A percentile compares a stretch with the other conserved stretches of the same genome.
phyloP scores from a whole-genome alignment of 2,888 invertebrate genomes.

The Prosopocoilus inquinatus region DNA sequence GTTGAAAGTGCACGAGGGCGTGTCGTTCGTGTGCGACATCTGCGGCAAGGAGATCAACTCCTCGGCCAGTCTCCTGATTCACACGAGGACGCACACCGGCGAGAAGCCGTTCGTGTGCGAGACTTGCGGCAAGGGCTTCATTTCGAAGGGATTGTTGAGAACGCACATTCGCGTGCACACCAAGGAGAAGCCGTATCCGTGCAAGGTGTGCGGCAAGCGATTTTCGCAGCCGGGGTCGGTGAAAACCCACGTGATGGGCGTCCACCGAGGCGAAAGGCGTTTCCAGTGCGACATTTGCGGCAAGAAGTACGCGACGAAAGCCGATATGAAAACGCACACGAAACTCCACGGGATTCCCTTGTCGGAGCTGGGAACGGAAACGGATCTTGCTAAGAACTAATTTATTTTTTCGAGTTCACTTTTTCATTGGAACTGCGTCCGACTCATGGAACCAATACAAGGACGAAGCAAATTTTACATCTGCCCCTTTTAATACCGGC shows the following conservation, averaged over 20 bases:
- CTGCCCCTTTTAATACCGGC: too few relatives aligned
- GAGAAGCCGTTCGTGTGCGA: conserved; percentile 34
- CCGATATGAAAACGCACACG: conserved; percentile 54
- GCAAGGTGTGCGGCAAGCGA: background rate
- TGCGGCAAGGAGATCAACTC: conserved; percentile 66
- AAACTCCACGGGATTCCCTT: conserved; percentile 40
- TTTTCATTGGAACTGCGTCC: too few relatives aligned
- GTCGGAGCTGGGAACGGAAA: too few relatives aligned
- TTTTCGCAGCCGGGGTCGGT: conserved; percentile 23
- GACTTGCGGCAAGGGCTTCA: conserved; percentile 38
- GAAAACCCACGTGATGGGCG: conserved; percentile 21
- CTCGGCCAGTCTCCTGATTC: conserved; percentile 68
- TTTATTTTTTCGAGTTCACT: too few relatives aligned
- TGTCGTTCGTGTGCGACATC: too few relatives aligned
- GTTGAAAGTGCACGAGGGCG: background rate
- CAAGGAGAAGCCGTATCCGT: conserved; percentile 47
- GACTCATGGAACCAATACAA: too few relatives aligned
- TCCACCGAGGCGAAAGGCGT: conserved; percentile 36
- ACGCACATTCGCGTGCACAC: conserved; percentile 37
- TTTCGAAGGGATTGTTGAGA: conserved; percentile 37
- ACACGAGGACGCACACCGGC: conserved; percentile 48
- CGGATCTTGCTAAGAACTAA: too few relatives aligned
- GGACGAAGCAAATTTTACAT: too few relatives aligned
- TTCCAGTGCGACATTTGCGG: conserved; percentile 21
- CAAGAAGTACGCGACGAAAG: conserved; percentile 54